Base-by-base conservation (phyloP, 2,888 invertebrate genomes). In the Epinotia ramella region DNA sequence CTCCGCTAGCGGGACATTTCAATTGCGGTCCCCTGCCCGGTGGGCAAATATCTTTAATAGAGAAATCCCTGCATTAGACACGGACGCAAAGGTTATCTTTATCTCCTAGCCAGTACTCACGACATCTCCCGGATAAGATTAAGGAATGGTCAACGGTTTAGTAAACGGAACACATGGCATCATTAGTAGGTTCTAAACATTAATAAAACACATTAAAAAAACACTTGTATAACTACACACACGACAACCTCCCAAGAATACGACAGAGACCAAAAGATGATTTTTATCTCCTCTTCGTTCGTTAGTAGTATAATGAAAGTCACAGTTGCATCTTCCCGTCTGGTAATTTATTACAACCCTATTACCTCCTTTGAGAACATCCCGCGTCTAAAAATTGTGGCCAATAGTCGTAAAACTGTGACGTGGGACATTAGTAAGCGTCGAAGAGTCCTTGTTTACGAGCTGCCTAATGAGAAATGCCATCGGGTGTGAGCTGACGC, bases 1-100 rank as follows among this genome's bases (percentile, higher is more conserved):
- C 89, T 88, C 84, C 84, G 87, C 87, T 91, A 89, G 91, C 91
- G 91, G 91, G 92, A 93, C 92, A 91, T 94, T 93, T 93, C 94
- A 92, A 94, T 93, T 92, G 91, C 90, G 83, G 87, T 87, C 85
- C 80, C 84, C 78, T 77, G 78, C 84, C 88, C 84, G 84, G 84
- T 86, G 85, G 87, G 89, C 88, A 87, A 87, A 87, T 87, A 86
- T 88, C 83, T 83, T 84, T 86, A 87, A 87, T 87, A 83, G 83
- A 84, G 75, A 72, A 76, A 67, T 76, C 71, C 76, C 53, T 72
- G 56, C 76, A 67, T 75, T 64, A 60, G 40, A 75, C 75, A 59
- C 62, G 40, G 70, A 18, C 60, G 18, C 53, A 44, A 67, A 46
- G 56, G 56, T 76, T 69, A 70, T 64, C 69, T 56, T 62, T 46